Percentiles rank a stretch among this genome's conserved stretches.
These are phyloP conservation scores for Nesoenas mayeri DNA, from an alignment of 2,113 vertebrate genomes.

Conservation along the genomic window DNA sequence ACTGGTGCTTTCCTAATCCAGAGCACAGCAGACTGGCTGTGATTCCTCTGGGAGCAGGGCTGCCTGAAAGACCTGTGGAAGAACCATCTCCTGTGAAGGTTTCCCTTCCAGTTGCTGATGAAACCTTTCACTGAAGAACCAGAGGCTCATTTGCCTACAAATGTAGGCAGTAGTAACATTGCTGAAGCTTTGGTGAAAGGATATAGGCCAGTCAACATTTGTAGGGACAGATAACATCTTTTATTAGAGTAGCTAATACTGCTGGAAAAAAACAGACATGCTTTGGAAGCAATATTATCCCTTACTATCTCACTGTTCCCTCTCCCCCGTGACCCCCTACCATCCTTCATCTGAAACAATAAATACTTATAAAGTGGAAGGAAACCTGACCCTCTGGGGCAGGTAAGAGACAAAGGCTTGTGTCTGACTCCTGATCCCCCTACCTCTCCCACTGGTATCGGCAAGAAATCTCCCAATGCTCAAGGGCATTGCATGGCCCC, in stretches of 20 bases:
- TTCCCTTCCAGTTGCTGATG: background rate
- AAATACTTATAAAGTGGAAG: conserved; percentile 64
- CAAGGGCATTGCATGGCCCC: conserved; percentile 16
- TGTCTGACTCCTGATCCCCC: conserved; percentile 37
- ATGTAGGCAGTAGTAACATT: conserved; percentile 3
- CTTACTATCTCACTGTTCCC: conserved; percentile 42
- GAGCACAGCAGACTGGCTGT: background rate
- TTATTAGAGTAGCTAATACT: conserved; percentile 50
- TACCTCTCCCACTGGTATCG: background rate
- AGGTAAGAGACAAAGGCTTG: conserved; percentile 66
- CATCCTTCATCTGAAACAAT: conserved; percentile 67
- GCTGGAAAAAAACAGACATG: conserved; percentile 43
- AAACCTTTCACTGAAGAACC: background rate
- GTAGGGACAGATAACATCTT: conserved; percentile 55
- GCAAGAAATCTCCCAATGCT: conserved; percentile 4
- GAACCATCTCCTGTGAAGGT: background rate
- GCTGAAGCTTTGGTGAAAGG: conserved; percentile 9
- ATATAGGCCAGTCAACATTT: conserved; percentile 47
- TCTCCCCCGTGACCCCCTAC: conserved; percentile 7
- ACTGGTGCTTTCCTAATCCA: background rate
- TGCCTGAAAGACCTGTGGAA: background rate
- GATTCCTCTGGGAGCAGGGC: background rate
- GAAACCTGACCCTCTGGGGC: conserved; percentile 61
- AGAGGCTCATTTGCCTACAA: background rate
- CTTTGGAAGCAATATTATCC: conserved; percentile 63